Conservation (phyloP, 2,113 vertebrate genomes). For the Datnioides undecimradiatus region DNA sequence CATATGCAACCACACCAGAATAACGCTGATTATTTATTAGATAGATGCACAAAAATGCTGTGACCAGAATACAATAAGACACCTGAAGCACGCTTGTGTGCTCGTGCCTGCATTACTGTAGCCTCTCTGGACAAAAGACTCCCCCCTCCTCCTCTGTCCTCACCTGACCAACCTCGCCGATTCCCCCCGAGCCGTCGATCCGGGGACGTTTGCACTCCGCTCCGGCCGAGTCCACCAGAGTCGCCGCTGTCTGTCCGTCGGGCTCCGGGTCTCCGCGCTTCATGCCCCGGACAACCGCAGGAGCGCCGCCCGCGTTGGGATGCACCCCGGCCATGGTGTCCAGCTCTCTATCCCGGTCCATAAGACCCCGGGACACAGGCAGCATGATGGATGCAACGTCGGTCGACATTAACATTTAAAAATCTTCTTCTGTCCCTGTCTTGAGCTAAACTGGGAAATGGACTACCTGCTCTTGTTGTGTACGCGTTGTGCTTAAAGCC, state of each 20-base stretch:
- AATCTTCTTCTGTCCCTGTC: constrained; percentile 53
- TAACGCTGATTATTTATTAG: no score
- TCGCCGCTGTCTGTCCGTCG: constrained; percentile 79
- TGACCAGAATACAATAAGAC: neutral
- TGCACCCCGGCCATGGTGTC: constrained; percentile 82
- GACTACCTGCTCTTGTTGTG: constrained; percentile 14
- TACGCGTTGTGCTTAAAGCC: constrained; percentile 43
- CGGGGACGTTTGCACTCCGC: constrained; percentile 87
- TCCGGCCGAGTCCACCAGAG: constrained; percentile 79
- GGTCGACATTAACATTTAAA: constrained; percentile 90
- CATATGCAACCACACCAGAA: neutral
- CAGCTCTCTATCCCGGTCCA: constrained; percentile 87
- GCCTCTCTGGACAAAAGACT: constrained; percentile 28
- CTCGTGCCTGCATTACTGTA: constrained; percentile 1
- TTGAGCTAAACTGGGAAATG: constrained; percentile 36
- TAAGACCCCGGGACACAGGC: constrained; percentile 85
- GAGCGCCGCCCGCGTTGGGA: constrained; percentile 72
- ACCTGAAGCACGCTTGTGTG: neutral
- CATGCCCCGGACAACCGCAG: constrained; percentile 83
- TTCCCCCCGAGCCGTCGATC: constrained; percentile 81
- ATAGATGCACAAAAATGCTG: neutral
- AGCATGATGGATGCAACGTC: constrained; percentile 88
- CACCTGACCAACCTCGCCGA: constrained; percentile 84
- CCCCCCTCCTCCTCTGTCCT: constrained; percentile 33
- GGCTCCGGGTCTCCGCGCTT: constrained; percentile 88